A percentile compares a stretch with the other conserved stretches of the same genome.
Conservation (phyloP, 2,888 invertebrate genomes). For the Taphrorychus bicolor region DNA sequence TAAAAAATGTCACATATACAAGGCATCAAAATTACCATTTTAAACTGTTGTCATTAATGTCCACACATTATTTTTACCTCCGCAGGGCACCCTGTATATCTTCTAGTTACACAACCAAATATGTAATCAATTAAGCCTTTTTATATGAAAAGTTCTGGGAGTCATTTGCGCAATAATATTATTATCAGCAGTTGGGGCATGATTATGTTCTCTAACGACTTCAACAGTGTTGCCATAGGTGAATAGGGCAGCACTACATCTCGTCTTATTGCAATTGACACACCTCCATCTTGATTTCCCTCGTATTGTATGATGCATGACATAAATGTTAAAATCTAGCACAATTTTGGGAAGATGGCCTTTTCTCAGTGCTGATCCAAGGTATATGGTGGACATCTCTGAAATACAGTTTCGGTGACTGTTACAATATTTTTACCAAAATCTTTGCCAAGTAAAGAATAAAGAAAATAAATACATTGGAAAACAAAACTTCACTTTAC, state of each 20-base stretch:
- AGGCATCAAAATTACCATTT: too few relatives aligned
- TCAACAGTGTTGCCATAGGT: slow-evolving; percentile 43
- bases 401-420: too few relatives aligned
- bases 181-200: slow-evolving; percentile 29
- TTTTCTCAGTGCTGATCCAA: slow-evolving; percentile 41
- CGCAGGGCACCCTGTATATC: too few relatives aligned
- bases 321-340: slow-evolving; percentile 43
- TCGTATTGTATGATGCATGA: slow-evolving; percentile 35
- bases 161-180: slow-evolving; percentile 13
- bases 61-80: too few relatives aligned
- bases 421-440: too few relatives aligned
- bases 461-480: too few relatives aligned
- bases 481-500: too few relatives aligned
- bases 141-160: slow-evolving; percentile 19
- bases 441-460: too few relatives aligned
- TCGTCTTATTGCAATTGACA: slow-evolving; percentile 43
- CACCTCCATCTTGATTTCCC: slow-evolving; percentile 48
- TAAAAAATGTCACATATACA: too few relatives aligned
- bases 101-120: too few relatives aligned
- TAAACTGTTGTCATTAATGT: too few relatives aligned
- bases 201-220: slow-evolving; percentile 46
- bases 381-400: slow-evolving; percentile 21
- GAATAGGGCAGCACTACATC: slow-evolving; percentile 41
- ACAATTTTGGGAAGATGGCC: slow-evolving; percentile 45
- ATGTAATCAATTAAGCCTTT: not conserved